Evolutionary conservation across 2,797 vertebrate genomes (phyloP).

Genomic region (Merluccius polli): DNA sequence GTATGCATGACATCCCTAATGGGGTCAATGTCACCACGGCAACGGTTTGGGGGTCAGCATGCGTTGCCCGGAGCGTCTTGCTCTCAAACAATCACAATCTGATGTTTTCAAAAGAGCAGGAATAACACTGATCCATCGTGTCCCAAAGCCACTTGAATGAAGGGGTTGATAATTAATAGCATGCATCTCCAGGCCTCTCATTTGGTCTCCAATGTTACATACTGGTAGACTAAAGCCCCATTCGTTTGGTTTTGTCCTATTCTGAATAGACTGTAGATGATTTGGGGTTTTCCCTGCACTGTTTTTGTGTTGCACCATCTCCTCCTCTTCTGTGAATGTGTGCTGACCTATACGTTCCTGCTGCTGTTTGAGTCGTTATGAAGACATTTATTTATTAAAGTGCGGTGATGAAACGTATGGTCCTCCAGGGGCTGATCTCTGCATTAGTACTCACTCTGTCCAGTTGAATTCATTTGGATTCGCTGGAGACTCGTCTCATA

Average conservation of each 20-base stretch:
- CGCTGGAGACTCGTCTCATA: neutral
- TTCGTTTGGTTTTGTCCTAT: too few relatives aligned
- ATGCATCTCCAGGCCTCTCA: too few relatives aligned
- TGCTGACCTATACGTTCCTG: neutral
- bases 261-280: too few relatives aligned
- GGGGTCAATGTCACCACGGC: constrained; percentile 22
- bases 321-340: neutral
- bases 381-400: neutral
- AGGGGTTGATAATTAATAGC: neutral
- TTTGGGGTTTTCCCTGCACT: too few relatives aligned
- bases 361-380: neutral
- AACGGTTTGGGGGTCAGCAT: neutral
- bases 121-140: constrained; percentile 9
- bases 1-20: constrained; percentile 6
- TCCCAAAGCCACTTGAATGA: neutral
- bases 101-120: constrained; percentile 15
- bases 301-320: neutral
- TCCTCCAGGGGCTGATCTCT: neutral
- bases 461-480: neutral
- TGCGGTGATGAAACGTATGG: neutral
- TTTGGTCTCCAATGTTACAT: too few relatives aligned
- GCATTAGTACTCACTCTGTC: neutral
- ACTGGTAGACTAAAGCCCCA: too few relatives aligned
- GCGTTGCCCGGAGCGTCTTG: neutral
- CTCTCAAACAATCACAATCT: constrained; percentile 6